Conservation (phyloP, 2,888 invertebrate genomes). For the Agrenia bidenticulata region DNA sequence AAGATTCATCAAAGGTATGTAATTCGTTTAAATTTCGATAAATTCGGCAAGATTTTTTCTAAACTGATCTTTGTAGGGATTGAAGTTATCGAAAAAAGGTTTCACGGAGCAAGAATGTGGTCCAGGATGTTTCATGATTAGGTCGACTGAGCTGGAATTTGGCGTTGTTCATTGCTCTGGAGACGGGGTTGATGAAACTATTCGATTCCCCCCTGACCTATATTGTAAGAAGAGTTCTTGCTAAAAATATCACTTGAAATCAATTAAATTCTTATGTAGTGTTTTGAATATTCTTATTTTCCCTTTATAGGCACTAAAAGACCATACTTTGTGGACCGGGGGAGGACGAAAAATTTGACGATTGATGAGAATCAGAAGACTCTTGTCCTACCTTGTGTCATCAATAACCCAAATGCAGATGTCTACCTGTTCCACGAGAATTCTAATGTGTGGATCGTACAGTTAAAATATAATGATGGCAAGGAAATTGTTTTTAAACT, state of each 20-base stretch:
- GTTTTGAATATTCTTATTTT: neutral
- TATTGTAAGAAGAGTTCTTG: conserved; percentile 24
- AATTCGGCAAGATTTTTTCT: neutral
- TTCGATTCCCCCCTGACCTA: conserved; percentile 37
- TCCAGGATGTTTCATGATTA: conserved; percentile 26
- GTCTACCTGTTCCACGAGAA: conserved; percentile 34
- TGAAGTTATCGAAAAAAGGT: conserved; percentile 3
- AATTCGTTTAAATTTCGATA: neutral
- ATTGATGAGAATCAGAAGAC: conserved; percentile 24
- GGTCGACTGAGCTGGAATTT: conserved; percentile 27
- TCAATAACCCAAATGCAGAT: conserved; percentile 40
- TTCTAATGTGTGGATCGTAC: conserved; percentile 23
- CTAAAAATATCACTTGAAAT: neutral
- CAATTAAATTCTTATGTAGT: neutral
- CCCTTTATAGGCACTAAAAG: conserved; percentile 32
- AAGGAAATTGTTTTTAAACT: no score
- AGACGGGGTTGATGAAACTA: conserved; percentile 35
- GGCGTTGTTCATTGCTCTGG: conserved; percentile 35
- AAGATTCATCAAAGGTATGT: neutral
- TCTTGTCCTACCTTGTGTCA: conserved; percentile 33
- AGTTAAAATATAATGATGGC: no score
- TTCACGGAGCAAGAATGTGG: conserved; percentile 29
- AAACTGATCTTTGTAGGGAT: no score
- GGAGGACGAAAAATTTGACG: conserved; percentile 33
- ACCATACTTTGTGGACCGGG: conserved; percentile 39